A percentile compares a stretch with the other conserved stretches of the same genome.
Evolutionary conservation across 2,888 invertebrate genomes (phyloP).

Genomic region (Nomada goodeniana): DNA sequence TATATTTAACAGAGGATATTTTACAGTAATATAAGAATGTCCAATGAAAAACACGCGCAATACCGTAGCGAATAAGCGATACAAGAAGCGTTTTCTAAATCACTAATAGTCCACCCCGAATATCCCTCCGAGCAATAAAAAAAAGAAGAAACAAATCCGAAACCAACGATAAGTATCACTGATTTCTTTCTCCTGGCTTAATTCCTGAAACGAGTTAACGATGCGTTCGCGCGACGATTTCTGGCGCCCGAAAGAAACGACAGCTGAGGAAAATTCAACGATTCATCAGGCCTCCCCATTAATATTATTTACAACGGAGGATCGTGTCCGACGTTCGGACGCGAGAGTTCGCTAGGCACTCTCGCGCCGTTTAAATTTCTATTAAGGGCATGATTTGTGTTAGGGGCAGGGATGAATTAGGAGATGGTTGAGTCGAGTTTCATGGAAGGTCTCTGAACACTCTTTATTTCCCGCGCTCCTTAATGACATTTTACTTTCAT

Average conservation of each 20-base stretch:
- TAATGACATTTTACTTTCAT: conserved; percentile 43
- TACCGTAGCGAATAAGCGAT: too few relatives aligned
- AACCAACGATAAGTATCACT: too few relatives aligned
- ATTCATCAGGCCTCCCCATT: conserved; percentile 33
- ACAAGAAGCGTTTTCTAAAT: too few relatives aligned
- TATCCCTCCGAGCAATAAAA: too few relatives aligned
- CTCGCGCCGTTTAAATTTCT: conserved; percentile 48
- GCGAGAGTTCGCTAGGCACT: conserved; percentile 7
- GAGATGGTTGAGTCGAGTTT: conserved; percentile 39
- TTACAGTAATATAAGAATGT: too few relatives aligned
- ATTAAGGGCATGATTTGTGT: conserved; percentile 52
- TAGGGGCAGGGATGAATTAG: conserved; percentile 32
- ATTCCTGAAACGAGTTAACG: not conserved
- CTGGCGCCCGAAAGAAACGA: not conserved
- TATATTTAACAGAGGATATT: too few relatives aligned
- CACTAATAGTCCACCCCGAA: too few relatives aligned
- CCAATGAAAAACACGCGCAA: too few relatives aligned
- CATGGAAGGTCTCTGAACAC: conserved; percentile 22
- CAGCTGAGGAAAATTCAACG: conserved; percentile 11
- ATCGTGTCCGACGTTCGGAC: conserved; percentile 24
- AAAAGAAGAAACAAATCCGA: too few relatives aligned
- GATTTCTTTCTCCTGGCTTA: not conserved
- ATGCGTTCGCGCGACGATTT: not conserved
- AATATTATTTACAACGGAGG: conserved; percentile 19
- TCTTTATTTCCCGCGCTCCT: conserved; percentile 41